Evolutionary conservation across 1,140 invertebrate genomes (phyloP).

Genomic region (Drosophila mayri): DNA sequence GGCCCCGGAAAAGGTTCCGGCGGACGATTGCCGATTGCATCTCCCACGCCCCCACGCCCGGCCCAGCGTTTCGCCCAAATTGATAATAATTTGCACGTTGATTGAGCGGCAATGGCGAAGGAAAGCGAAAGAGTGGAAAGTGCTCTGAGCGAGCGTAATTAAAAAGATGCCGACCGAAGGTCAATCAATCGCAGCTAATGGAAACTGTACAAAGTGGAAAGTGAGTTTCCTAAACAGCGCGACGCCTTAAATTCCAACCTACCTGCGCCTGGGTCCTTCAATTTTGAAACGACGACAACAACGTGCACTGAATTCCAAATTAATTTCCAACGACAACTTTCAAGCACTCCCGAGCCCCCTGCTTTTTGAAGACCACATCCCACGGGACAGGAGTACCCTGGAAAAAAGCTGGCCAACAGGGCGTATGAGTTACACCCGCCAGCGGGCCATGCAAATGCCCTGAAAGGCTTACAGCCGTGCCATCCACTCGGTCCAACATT

Average conservation of each 20-base stretch:
- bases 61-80: slow-evolving; percentile 56
- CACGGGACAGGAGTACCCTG: slow-evolving; percentile 23
- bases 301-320: slow-evolving; percentile 65
- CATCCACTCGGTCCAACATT: slow-evolving; percentile 1
- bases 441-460: background rate
- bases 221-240: slow-evolving; percentile 23
- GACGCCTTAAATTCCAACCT: background rate
- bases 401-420: background rate
- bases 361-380: slow-evolving; percentile 37
- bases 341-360: slow-evolving; percentile 13
- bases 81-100: slow-evolving; percentile 78
- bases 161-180: slow-evolving; percentile 58
- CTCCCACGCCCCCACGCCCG: background rate
- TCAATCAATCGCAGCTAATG: slow-evolving; percentile 65
- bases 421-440: slow-evolving; percentile 2
- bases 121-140: slow-evolving; percentile 30
- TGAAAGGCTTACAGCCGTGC: slow-evolving; percentile 1
- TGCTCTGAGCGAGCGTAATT: slow-evolving; percentile 51
- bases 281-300: slow-evolving; percentile 25
- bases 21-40: slow-evolving; percentile 34
- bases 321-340: slow-evolving; percentile 67
- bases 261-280: background rate
- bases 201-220: slow-evolving; percentile 22
- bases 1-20: slow-evolving; percentile 18
- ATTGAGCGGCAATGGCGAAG: slow-evolving; percentile 45